A percentile compares a stretch with the other conserved stretches of the same genome.
Evolutionary conservation across 2,113 vertebrate genomes (phyloP).

Genomic region (Marmota flaviventris): DNA sequence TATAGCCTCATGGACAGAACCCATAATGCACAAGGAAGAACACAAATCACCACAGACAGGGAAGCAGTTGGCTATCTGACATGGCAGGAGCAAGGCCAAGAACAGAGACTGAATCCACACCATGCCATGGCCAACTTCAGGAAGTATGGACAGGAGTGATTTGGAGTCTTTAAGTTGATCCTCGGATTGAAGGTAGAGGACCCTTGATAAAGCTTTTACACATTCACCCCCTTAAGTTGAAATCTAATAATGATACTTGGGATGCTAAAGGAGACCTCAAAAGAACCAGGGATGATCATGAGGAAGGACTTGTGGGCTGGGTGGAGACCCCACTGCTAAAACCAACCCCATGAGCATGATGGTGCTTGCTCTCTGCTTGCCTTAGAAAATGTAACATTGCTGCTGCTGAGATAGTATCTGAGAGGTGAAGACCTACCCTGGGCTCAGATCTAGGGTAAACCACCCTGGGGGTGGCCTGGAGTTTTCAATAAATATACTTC

Average conservation of each 20-base stretch:
- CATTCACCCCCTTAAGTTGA: not conserved
- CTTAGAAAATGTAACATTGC: not conserved
- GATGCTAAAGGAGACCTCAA: not conserved
- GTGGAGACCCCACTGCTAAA: not conserved
- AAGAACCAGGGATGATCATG: not conserved
- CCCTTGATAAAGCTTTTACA: not conserved
- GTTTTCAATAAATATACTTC: not conserved
- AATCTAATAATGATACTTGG: not conserved
- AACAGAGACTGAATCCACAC: not conserved
- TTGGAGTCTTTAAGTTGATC: not conserved
- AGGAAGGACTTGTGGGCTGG: not conserved
- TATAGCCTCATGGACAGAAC: too few relatives aligned
- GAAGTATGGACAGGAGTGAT: not conserved
- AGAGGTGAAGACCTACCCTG: not conserved
- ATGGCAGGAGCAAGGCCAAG: not conserved
- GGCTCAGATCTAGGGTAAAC: not conserved
- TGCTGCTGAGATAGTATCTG: not conserved
- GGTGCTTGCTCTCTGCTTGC: not conserved
- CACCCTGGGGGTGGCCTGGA: not conserved
- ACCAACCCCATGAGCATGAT: not conserved
- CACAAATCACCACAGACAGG: not conserved
- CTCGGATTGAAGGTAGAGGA: not conserved
- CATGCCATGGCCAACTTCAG: accelerated
- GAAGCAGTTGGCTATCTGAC: not conserved
- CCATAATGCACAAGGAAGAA: not conserved